Percentiles rank a stretch among this genome's conserved stretches.
phyloP scores from a whole-genome alignment of 37 sponge, comb jelly and placozoan species.

The Haliclona indistincta region DNA sequence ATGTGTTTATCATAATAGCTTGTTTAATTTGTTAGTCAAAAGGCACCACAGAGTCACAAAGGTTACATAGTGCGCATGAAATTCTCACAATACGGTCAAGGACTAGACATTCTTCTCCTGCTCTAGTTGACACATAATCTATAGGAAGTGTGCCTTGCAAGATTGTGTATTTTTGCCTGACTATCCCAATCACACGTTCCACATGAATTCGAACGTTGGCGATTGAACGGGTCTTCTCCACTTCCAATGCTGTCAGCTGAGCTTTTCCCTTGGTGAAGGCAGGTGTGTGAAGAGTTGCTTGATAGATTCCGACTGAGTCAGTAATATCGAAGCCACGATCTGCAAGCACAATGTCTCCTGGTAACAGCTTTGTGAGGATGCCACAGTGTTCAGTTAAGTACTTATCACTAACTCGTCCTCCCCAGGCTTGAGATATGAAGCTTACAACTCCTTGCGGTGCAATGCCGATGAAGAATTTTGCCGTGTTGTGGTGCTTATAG shows the following conservation, averaged over 20 bases:
- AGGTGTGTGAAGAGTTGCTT: slow-evolving; percentile 59
- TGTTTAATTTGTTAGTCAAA: slow-evolving; percentile 34
- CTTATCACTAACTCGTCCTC: slow-evolving; percentile 72
- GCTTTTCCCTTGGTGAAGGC: slow-evolving; percentile 69
- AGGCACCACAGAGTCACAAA: slow-evolving; percentile 65
- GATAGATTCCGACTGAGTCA: slow-evolving; percentile 58
- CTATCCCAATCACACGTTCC: slow-evolving; percentile 67
- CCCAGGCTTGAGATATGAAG: slow-evolving; percentile 61
- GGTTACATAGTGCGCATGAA: slow-evolving; percentile 66
- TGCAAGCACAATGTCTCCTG: slow-evolving; percentile 73
- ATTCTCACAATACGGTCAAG: slow-evolving; percentile 51
- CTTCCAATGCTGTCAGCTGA: slow-evolving; percentile 55
- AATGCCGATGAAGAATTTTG: slow-evolving; percentile 55
- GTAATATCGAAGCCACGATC: slow-evolving; percentile 75
- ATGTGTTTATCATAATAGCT: not conserved
- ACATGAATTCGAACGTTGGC: slow-evolving; percentile 84
- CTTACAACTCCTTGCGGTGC: slow-evolving; percentile 66
- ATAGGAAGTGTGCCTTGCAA: slow-evolving; percentile 58
- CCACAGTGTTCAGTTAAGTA: slow-evolving; percentile 69
- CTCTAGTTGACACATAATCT: slow-evolving; percentile 34
- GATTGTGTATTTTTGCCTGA: slow-evolving; percentile 55
- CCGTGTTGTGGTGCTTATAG: slow-evolving; percentile 68
- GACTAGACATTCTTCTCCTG: slow-evolving; percentile 8
- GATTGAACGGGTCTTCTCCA: slow-evolving; percentile 59
- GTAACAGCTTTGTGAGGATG: slow-evolving; percentile 44